Conservation (phyloP, 2,797 vertebrate species). For the Gadopsis bispinosus region DNA sequence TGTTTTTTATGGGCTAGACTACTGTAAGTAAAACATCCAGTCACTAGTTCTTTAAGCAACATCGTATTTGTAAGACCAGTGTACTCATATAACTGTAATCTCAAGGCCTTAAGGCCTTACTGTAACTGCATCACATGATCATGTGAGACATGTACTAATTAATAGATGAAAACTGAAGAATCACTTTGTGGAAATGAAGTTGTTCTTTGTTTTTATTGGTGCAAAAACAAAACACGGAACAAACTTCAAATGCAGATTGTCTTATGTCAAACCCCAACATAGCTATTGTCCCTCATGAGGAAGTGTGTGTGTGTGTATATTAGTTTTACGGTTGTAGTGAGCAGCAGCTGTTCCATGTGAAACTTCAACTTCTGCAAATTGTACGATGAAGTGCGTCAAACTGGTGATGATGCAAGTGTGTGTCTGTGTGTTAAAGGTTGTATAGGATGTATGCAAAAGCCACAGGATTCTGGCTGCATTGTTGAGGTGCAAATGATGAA, state of each 20-base stretch:
- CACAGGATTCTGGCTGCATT: too few relatives aligned
- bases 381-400: constrained; percentile 1
- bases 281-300: constrained; percentile 23
- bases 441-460: constrained; percentile 2
- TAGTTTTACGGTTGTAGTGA: constrained; percentile 45
- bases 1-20: not conserved
- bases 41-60: not conserved
- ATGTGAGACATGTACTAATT: too few relatives aligned
- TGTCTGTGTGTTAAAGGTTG: not conserved
- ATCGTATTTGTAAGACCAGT: too few relatives aligned
- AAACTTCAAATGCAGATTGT: not conserved
- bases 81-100: too few relatives aligned
- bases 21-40: not conserved
- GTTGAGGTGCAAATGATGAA: not conserved
- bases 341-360: constrained; percentile 30
- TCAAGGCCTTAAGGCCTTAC: too few relatives aligned
- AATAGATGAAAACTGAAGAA: not conserved
- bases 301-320: constrained; percentile 20
- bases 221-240: not conserved
- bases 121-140: too few relatives aligned
- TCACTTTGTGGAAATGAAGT: not conserved
- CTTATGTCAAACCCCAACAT: not conserved
- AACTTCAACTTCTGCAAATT: constrained; percentile 51
- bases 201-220: too few relatives aligned
- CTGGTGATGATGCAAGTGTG: not conserved